A percentile compares a stretch with the other conserved stretches of the same genome.
Evolutionary conservation across 2,797 vertebrate species (phyloP).

Genomic region (Manis javanica): DNA sequence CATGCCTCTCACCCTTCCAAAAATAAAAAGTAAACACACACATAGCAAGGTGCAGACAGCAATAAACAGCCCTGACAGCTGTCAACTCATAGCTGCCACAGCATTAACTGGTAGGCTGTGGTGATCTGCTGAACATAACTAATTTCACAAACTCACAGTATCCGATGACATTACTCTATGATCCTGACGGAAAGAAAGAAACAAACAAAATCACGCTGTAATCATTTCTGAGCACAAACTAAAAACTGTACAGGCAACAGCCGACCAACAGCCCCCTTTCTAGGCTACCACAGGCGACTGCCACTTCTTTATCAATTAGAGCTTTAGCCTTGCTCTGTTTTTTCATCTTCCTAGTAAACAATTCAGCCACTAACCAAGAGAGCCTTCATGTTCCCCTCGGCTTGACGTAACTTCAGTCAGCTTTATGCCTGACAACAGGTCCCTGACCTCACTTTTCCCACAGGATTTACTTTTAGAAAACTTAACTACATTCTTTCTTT

Average conservation of each 20-base stretch:
- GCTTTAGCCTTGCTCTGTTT: neutral
- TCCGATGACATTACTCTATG: neutral
- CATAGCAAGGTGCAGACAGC: conserved; percentile 14
- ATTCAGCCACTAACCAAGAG: neutral
- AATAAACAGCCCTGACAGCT: conserved; percentile 26
- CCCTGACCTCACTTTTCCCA: neutral
- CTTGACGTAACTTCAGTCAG: neutral
- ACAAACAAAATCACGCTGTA: neutral
- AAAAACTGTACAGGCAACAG: neutral
- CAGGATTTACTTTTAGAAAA: neutral
- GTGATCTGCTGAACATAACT: neutral
- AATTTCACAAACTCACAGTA: neutral
- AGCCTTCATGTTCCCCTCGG: neutral
- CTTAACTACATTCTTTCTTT: neutral
- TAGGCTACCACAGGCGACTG: neutral
- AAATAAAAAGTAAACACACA: conserved; percentile 31
- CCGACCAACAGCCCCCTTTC: neutral
- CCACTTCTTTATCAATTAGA: neutral
- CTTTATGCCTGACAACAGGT: neutral
- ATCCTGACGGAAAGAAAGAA: neutral
- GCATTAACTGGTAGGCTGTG: neutral
- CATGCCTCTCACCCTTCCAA: neutral
- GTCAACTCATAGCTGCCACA: neutral
- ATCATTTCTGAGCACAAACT: neutral
- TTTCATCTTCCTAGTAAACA: neutral